Evolutionary conservation across 2,888 invertebrate genomes (phyloP).

Genomic region (Andricus curvator): DNA sequence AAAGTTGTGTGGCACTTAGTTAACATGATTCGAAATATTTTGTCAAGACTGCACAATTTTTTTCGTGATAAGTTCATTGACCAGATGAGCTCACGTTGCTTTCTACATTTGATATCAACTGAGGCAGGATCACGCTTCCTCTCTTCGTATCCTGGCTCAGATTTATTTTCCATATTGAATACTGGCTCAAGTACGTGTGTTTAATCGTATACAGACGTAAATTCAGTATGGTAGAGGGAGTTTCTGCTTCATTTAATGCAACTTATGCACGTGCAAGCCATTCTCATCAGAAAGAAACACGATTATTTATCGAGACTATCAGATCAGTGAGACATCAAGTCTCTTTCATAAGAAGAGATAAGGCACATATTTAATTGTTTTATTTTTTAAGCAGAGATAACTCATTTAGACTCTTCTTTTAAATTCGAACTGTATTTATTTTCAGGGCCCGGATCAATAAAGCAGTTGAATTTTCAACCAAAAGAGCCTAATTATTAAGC

Average conservation of each 20-base stretch:
- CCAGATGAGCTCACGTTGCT: conserved; percentile 3
- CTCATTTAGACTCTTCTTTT: neutral
- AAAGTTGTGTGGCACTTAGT: neutral
- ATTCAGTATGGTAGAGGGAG: conserved; percentile 33
- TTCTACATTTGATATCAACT: conserved; percentile 58
- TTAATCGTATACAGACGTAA: conserved; percentile 57
- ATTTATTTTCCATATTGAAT: conserved; percentile 54
- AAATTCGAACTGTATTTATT: neutral
- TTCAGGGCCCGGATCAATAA: too few species aligned
- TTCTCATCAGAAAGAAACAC: neutral
- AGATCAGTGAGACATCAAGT: conserved; percentile 18
- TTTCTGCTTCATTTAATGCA: conserved; percentile 34
- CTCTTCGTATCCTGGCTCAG: conserved; percentile 57
- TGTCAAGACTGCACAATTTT: neutral
- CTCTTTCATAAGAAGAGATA: conserved; percentile 5
- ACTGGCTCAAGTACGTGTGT: conserved; percentile 53
- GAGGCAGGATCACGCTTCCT: conserved; percentile 59
- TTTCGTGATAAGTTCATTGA: conserved; percentile 23
- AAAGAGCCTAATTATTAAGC: too few species aligned
- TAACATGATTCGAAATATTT: conserved; percentile 1
- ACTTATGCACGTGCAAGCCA: conserved; percentile 29
- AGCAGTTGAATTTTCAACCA: too few species aligned
- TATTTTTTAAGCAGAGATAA: neutral
- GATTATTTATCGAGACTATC: conserved; percentile 24
- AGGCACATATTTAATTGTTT: neutral